phyloP scores from a whole-genome alignment of 1,140 invertebrate genomes.

The Zaprionus nigranus region DNA sequence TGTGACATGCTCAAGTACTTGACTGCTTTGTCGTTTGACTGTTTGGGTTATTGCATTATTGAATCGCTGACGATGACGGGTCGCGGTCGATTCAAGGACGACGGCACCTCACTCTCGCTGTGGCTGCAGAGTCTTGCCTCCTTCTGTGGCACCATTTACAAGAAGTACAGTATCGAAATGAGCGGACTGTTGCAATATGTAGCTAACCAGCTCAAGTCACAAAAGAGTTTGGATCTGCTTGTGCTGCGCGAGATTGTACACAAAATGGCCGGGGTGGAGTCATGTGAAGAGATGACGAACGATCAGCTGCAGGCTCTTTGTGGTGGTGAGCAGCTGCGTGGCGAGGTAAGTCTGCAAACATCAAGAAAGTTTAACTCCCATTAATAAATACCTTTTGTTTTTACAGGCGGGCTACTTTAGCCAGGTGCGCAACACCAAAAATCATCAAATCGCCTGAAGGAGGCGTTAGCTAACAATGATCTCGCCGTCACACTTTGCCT shows the following conservation, averaged over 20 bases:
- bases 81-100: constrained; percentile 92
- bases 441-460: constrained; percentile 97
- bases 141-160: constrained; percentile 97
- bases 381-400: not conserved
- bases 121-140: constrained; percentile 98
- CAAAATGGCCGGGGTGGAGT: constrained; percentile 99
- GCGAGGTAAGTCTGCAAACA: constrained; percentile 88
- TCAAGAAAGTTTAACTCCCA: not conserved
- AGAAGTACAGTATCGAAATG: constrained; percentile 98
- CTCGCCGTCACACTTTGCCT: constrained; percentile 97
- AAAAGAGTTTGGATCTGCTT: constrained; percentile 97
- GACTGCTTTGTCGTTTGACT: constrained; percentile 97
- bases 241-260: constrained; percentile 99
- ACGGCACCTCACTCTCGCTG: constrained; percentile 96
- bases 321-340: constrained; percentile 97
- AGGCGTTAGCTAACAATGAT: constrained; percentile 94
- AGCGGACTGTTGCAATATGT: constrained; percentile 98
- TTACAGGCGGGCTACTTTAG: constrained; percentile 95
- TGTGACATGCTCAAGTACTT: constrained; percentile 99
- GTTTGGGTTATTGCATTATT: constrained; percentile 97
- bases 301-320: constrained; percentile 98
- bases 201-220: constrained; percentile 97
- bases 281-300: constrained; percentile 97
- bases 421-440: constrained; percentile 98
- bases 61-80: constrained; percentile 93